phyloP scores from a whole-genome alignment of 2,113 vertebrate species.

The Trematocara unimaculatum region DNA sequence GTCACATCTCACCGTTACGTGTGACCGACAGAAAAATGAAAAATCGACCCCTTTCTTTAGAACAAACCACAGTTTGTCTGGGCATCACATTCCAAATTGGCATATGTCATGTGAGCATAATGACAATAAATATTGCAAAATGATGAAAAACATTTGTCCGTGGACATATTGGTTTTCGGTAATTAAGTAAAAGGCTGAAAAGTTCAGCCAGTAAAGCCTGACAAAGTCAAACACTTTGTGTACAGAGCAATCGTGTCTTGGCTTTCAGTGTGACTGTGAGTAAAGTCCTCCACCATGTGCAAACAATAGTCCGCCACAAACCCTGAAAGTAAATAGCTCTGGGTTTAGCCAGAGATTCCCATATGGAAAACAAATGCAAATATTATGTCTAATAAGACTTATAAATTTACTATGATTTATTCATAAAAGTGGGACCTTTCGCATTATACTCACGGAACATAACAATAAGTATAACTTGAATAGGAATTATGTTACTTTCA shows the following conservation, averaged over 20 bases:
- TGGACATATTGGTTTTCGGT: background rate
- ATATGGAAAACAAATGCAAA: background rate
- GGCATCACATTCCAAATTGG: background rate
- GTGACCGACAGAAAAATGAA: background rate
- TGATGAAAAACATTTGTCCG: background rate
- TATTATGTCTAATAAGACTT: background rate
- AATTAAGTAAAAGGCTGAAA: background rate
- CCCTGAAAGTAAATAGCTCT: conserved; percentile 62
- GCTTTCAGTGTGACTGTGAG: conserved; percentile 46
- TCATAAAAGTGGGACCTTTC: background rate
- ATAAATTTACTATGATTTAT: background rate
- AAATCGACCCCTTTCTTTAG: background rate
- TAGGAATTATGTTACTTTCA: background rate
- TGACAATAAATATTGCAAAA: background rate
- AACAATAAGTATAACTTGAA: background rate
- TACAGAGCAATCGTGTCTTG: conserved; percentile 41
- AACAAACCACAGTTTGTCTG: background rate
- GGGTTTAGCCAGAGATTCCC: background rate
- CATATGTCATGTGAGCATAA: background rate
- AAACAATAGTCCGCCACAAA: conserved; percentile 59
- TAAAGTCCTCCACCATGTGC: conserved; percentile 71
- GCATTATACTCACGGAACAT: fast-evolving
- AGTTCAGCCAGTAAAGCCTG: background rate
- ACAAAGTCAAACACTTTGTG: conserved; percentile 35
- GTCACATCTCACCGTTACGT: background rate